Base-by-base conservation (phyloP, 2,888 invertebrate genomes). In the Drosophila vallismaia region DNA sequence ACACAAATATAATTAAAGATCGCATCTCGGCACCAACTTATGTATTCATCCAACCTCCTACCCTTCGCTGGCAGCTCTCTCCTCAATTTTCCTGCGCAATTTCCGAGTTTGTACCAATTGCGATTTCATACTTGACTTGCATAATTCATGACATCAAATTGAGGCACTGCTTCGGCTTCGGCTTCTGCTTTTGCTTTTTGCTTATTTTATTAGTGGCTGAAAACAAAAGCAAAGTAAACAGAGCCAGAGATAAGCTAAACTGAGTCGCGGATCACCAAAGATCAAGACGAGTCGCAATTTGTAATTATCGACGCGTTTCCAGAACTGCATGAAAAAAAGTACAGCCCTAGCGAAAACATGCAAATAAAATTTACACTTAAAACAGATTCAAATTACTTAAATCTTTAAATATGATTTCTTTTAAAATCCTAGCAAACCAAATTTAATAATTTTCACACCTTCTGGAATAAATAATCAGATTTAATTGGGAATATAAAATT, bases 71-170 rank as follows among this genome's bases (percentile, higher is more conserved):
- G 19, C 7, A 14, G 12, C 19, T 42, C 9, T 14, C 19, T 2
- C 14, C 9, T 14, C 9, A 42, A 44, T 24, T 44, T 44, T 44
- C n/a, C 77, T 81, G 86, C 80, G 86, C 80, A 79, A 50, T 86
- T 79, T 49, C 54, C 54, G 26, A 55, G 42, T 48, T 64, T 54
- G 68, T 74, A 73, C 79, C 74, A 78, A 78, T 74, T 75, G 59
- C 53, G 62, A 62, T 62, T 62, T 38, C 38, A 64, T 70, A 50
- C 76, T 60, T 31, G 64, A 60, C 68, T 77, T 79, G 84, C 84
- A 79, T 79, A 84, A 84, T 56, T 71, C 71, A 71, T 64, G 71
- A 76, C 81, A 74, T 64, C 71, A 80, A 83, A 79, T 79, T 77
- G 70, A 77, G 69, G 44, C 42, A 44, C 49, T 46, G 56, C 33